Conservation (phyloP, 2,888 invertebrate genomes). For the Nowickia ferox region DNA sequence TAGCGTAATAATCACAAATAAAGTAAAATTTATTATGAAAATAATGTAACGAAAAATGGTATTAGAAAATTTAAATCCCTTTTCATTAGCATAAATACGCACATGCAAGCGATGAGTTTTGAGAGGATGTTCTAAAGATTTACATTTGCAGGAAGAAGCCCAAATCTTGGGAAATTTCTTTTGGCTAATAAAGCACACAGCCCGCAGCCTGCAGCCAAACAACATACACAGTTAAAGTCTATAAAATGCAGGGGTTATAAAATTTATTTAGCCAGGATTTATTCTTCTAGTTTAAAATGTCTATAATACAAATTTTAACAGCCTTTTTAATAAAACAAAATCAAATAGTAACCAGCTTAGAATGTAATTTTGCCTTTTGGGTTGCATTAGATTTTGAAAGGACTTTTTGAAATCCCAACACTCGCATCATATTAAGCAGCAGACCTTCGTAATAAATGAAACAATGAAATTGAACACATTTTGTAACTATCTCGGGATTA, state of each 20-base stretch:
- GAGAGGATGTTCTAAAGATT: constrained; percentile 50
- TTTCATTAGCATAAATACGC: constrained; percentile 45
- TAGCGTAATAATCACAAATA: constrained; percentile 81
- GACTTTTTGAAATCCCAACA: constrained; percentile 36
- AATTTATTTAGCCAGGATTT: constrained; percentile 56
- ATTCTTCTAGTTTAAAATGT: constrained; percentile 15
- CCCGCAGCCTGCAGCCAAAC: constrained; percentile 25
- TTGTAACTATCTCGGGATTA: constrained; percentile 71
- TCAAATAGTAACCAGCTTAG: constrained; percentile 58
- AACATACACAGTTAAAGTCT: constrained; percentile 20
- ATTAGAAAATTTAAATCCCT: constrained; percentile 64
- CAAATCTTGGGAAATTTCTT: constrained; percentile 45
- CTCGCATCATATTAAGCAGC: constrained; percentile 9
- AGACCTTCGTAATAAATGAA: constrained; percentile 61
- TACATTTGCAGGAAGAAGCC: constrained; percentile 49
- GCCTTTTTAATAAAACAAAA: constrained; percentile 60
- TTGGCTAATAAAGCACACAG: constrained; percentile 49
- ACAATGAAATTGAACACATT: constrained; percentile 73
- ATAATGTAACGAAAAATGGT: constrained; percentile 58
- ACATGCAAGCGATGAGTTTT: background rate
- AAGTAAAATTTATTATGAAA: constrained; percentile 79
- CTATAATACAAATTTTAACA: constrained; percentile 66
- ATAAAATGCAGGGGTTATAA: constrained; percentile 29
- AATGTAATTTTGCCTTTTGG: constrained; percentile 67
- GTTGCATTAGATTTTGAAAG: constrained; percentile 68